Base-by-base conservation (phyloP, 2,797 vertebrate species). In the Cercopithecus hamlyni region DNA sequence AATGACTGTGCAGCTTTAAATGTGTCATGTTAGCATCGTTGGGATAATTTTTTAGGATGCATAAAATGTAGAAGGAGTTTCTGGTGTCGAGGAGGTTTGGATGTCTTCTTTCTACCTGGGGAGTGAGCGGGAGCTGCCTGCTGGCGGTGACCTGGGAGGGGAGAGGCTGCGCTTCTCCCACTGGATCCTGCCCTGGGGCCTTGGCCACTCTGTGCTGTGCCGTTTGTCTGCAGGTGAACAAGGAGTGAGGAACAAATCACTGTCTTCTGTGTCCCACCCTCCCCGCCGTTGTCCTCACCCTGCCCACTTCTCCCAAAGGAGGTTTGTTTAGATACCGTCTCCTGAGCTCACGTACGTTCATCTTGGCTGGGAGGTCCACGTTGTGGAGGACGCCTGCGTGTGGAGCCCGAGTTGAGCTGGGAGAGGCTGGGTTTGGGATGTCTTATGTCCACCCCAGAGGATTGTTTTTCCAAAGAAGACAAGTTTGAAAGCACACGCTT, bases 211-310 rank as follows among this genome's bases (percentile, higher is more conserved):
- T 84, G 36, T 12, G 26, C 58, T 0, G 11, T 14, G 7, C 5
- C 73, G 14, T 5, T 27, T 14, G 7, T 12, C 4, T 22, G n/a
- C 41, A 58, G 58, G n/a, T 43, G 30, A 2, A 55, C 1, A 0
- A 5, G 15, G 9, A 11, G 2, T 3, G 5, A 7, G 36, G 48
- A 13, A 1, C 73, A 5, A 13, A 36, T 27, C 3, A 0, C 72
- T 11, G 7, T 11, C 41, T 75, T 55, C 0, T 7, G 27, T 4
- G 70, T 39, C 90, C 82, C 13, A 5, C 22, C 0, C 1, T 27
- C 27, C 30, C 58, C 10, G 10, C 45, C 27, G 13, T 7, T 2
- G 20, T 5, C 64, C 64, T 30, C 6, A 26, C 73, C 10, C 0
- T 67, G 0, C 30, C 27, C 2, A 5, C 58, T 5, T 33, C 58